These are phyloP conservation scores for Tetragnatha montana DNA, from an alignment of 2,888 invertebrate species.

Conservation along the genomic window DNA sequence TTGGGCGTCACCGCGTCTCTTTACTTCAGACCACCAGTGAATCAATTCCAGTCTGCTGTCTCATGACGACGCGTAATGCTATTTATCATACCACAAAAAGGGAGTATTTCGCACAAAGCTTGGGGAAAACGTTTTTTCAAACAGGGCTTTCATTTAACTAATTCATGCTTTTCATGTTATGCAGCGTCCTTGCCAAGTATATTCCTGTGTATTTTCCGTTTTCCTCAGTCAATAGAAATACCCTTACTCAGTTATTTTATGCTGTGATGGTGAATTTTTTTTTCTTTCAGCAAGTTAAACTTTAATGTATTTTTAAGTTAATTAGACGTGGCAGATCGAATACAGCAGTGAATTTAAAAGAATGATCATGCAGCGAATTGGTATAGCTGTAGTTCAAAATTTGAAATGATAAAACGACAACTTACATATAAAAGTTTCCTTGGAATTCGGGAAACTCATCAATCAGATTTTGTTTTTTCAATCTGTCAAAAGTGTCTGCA, in stretches of 20 bases:
- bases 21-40: constrained; percentile 18
- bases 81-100: constrained; percentile 35
- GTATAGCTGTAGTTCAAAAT: too few species aligned
- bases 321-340: too few species aligned
- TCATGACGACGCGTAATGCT: not conserved
- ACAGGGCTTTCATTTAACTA: not conserved
- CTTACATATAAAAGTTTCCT: too few species aligned
- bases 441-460: too few species aligned
- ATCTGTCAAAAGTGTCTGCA: too few species aligned
- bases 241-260: not conserved
- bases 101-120: constrained; percentile 1
- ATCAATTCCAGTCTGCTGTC: constrained; percentile 42
- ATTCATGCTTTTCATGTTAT: not conserved
- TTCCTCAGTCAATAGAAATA: too few species aligned
- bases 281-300: not conserved
- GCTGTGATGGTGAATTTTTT: not conserved
- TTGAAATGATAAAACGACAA: too few species aligned
- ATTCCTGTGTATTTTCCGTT: not conserved
- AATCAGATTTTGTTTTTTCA: too few species aligned
- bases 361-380: too few species aligned
- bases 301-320: too few species aligned
- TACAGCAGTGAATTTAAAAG: too few species aligned
- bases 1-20: constrained; percentile 34
- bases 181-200: not conserved
- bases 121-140: not conserved